Evolutionary conservation across 2,888 invertebrate species (phyloP).

Genomic region (Amorpha juglandis): DNA sequence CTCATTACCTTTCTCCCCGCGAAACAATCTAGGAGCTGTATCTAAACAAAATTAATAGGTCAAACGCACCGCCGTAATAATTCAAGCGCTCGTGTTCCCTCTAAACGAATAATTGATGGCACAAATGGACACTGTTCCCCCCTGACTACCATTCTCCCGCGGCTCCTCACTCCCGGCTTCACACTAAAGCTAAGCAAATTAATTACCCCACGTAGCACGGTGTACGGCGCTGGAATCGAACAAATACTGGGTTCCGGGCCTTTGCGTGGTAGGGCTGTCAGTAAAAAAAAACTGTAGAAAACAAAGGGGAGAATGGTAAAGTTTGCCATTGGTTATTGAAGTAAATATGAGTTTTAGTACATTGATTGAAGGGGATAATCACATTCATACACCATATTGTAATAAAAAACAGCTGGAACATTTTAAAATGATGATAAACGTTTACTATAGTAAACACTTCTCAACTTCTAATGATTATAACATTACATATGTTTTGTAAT

Average conservation of each 20-base stretch:
- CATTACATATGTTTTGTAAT: too few species aligned
- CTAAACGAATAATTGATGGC: constrained; percentile 74
- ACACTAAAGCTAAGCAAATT: constrained; percentile 56
- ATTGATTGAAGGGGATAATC: too few species aligned
- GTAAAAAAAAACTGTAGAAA: neutral
- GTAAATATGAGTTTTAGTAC: too few species aligned
- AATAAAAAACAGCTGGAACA: too few species aligned
- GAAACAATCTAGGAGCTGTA: constrained; percentile 43
- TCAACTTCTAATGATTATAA: too few species aligned
- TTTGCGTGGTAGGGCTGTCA: neutral
- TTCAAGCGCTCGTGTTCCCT: constrained; percentile 53
- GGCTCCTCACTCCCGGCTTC: constrained; percentile 25
- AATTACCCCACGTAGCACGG: constrained; percentile 49
- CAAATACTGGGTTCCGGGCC: constrained; percentile 31
- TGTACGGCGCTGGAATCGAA: constrained; percentile 29
- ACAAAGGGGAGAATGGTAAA: neutral
- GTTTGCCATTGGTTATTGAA: too few species aligned
- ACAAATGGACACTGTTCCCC: constrained; percentile 57
- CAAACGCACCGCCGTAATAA: constrained; percentile 55
- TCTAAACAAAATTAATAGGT: constrained; percentile 61
- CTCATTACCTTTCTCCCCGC: constrained; percentile 49
- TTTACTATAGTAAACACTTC: too few species aligned
- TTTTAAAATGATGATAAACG: too few species aligned
- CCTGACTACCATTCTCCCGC: constrained; percentile 18
- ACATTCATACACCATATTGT: too few species aligned